Evolutionary conservation across 2,888 invertebrate species (phyloP).

Genomic region (Acleris laterana): DNA sequence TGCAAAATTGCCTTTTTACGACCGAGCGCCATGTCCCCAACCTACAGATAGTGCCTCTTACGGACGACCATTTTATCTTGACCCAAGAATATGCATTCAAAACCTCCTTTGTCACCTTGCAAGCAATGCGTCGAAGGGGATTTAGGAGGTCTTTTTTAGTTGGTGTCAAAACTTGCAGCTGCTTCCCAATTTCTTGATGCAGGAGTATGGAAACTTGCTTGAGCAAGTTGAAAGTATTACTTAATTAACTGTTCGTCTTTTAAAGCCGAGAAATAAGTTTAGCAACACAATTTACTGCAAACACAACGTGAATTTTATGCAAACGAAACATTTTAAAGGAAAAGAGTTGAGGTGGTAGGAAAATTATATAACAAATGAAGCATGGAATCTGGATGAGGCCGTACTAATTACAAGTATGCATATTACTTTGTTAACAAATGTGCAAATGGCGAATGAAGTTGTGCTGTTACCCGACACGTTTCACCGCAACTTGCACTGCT

Average conservation of each 20-base stretch:
- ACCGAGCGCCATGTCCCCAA: slow-evolving; percentile 44
- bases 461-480: slow-evolving; percentile 3
- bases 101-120: slow-evolving; percentile 15
- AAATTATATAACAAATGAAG: not conserved
- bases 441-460: slow-evolving; percentile 12
- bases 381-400: not conserved
- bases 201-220: slow-evolving; percentile 36
- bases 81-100: slow-evolving; percentile 22
- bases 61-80: slow-evolving; percentile 22
- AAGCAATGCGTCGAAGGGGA: slow-evolving; percentile 6
- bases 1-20: slow-evolving; percentile 61
- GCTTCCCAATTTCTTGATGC: slow-evolving; percentile 38
- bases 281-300: slow-evolving; percentile 20
- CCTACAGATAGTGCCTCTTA: slow-evolving; percentile 27
- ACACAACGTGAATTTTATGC: not conserved
- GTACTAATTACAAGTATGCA: not conserved
- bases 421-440: not conserved
- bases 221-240: slow-evolving; percentile 32
- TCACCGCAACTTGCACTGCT: slow-evolving; percentile 8
- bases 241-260: slow-evolving; percentile 40
- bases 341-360: too few species aligned
- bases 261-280: slow-evolving; percentile 30
- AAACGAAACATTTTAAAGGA: too few species aligned
- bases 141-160: slow-evolving; percentile 22
- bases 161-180: slow-evolving; percentile 29